A percentile compares a stretch with the other conserved stretches of the same genome.
Conservation (phyloP, 2,888 invertebrate genomes). For the Molorchus minor region DNA sequence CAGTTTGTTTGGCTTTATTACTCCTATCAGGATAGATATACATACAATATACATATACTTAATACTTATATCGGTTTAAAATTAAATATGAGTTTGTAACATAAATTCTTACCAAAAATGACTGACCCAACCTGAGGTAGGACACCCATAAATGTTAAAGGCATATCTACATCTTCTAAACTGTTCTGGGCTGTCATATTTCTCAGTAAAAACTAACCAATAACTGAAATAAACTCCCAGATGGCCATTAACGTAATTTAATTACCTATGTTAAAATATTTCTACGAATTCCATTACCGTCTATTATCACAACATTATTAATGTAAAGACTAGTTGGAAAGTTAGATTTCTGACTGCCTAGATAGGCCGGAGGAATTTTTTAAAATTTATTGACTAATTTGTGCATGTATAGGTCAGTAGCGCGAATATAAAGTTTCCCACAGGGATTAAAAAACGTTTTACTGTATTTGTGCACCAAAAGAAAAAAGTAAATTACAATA, state of each 20-base stretch:
- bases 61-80: background rate
- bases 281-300: constrained; percentile 7
- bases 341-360: too few species aligned
- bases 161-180: constrained; percentile 5
- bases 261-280: constrained; percentile 8
- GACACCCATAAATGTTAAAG: constrained; percentile 12
- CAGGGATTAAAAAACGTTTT: too few species aligned
- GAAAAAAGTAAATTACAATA: too few species aligned
- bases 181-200: constrained; percentile 12
- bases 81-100: background rate
- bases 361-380: too few species aligned
- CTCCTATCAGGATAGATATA: background rate
- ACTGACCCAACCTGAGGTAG: constrained; percentile 6
- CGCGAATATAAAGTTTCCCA: too few species aligned
- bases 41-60: background rate
- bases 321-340: too few species aligned
- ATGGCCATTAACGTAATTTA: background rate
- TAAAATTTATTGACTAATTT: too few species aligned
- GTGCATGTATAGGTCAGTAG: too few species aligned
- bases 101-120: constrained; percentile 2
- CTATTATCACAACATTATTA: constrained; percentile 9
- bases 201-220: constrained; percentile 12
- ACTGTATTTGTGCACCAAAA: too few species aligned
- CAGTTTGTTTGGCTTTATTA: background rate
- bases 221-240: background rate